A percentile compares a stretch with the other conserved stretches of the same genome.
phyloP scores from a whole-genome alignment of 2,113 vertebrate genomes.

The Choloepus hoffmanni region DNA sequence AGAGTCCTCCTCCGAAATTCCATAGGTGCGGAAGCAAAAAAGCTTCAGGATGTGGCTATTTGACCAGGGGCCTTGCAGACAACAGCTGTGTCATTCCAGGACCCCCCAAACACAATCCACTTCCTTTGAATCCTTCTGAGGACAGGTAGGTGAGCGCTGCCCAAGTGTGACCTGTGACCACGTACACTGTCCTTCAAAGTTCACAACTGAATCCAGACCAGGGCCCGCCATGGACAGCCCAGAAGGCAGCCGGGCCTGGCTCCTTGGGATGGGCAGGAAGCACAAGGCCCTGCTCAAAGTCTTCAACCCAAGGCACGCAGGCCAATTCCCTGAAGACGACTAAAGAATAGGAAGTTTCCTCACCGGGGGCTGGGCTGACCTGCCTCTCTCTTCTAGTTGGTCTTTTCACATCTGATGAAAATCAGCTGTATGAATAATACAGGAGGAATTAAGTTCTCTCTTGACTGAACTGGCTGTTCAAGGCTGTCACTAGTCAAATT shows the following conservation, averaged over 20 bases:
- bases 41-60: neutral
- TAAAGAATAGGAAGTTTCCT: neutral
- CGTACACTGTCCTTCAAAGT: neutral
- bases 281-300: neutral
- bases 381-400: conserved; percentile 61
- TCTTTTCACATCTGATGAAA: conserved; percentile 65
- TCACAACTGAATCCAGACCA: neutral
- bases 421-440: neutral
- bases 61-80: accelerated
- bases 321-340: neutral
- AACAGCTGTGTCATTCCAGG: neutral
- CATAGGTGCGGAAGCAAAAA: neutral
- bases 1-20: neutral
- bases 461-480: conserved; percentile 31
- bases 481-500: neutral
- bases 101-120: neutral
- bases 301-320: neutral
- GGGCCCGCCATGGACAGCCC: neutral
- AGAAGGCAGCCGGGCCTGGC: neutral
- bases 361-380: neutral
- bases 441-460: conserved; percentile 70
- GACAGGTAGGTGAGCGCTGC: neutral
- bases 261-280: neutral
- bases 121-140: neutral
- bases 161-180: neutral